A percentile compares a stretch with the other conserved stretches of the same genome.
phyloP scores from a whole-genome alignment of 2,888 invertebrate species.

The Protonemura montana region DNA sequence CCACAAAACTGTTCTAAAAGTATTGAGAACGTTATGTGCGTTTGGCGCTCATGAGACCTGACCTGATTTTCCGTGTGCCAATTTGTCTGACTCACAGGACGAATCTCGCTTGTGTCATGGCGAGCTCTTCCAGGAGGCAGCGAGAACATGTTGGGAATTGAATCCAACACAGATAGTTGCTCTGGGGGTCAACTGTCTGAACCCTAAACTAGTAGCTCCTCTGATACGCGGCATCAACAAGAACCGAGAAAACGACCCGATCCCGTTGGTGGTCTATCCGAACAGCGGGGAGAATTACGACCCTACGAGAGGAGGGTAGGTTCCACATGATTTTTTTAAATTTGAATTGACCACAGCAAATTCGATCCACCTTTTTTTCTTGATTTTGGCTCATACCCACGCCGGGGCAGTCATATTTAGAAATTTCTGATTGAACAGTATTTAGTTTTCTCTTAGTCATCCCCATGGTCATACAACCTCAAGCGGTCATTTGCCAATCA shows the following conservation, averaged over 20 bases:
- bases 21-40: not conserved
- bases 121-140: constrained; percentile 78
- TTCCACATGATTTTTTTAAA: constrained; percentile 37
- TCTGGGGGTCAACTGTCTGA: constrained; percentile 88
- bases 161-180: constrained; percentile 79
- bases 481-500: too few relatives aligned
- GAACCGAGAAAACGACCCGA: constrained; percentile 59
- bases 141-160: constrained; percentile 68
- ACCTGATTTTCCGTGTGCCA: not conserved
- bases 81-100: constrained; percentile 60
- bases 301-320: constrained; percentile 66
- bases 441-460: too few relatives aligned
- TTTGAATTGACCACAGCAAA: too few relatives aligned
- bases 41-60: not conserved
- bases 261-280: constrained; percentile 88
- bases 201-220: constrained; percentile 69
- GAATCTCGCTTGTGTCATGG: constrained; percentile 76
- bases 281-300: constrained; percentile 89
- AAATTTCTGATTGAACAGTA: too few relatives aligned
- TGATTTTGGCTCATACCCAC: too few relatives aligned
- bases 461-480: too few relatives aligned
- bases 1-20: not conserved
- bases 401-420: too few relatives aligned
- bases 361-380: too few relatives aligned
- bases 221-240: constrained; percentile 68